Evolutionary conservation across 2,888 invertebrate species (phyloP).

Genomic region (Calliopum simillimum): DNA sequence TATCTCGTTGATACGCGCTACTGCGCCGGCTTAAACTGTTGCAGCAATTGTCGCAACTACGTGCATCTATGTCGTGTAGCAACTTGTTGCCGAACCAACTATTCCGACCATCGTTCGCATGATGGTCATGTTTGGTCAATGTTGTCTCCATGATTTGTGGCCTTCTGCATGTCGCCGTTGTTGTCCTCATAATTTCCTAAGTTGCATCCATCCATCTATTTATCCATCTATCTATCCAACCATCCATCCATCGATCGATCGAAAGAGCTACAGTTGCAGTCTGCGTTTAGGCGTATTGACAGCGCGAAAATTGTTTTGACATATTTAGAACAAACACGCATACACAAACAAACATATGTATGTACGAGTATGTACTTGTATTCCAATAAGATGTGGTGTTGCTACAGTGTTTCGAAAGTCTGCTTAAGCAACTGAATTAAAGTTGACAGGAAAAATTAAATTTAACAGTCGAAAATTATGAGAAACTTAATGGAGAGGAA

Average conservation of each 20-base stretch:
- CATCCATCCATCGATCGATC: constrained; percentile 10
- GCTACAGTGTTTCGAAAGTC: no score
- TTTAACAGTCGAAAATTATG: no score
- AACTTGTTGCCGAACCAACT: constrained; percentile 1
- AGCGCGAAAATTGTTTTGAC: constrained; percentile 35
- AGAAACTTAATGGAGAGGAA: no score
- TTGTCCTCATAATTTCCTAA: constrained; percentile 30
- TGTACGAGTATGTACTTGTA: not conserved
- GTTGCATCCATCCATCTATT: constrained; percentile 3
- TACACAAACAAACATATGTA: not conserved
- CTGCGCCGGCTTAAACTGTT: not conserved
- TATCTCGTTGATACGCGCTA: constrained; percentile 20
- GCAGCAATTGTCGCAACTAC: constrained; percentile 9
- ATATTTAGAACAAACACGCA: constrained; percentile 33
- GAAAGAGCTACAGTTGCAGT: not conserved
- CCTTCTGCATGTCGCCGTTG: constrained; percentile 27
- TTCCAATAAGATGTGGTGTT: no score
- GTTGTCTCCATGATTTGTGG: constrained; percentile 24
- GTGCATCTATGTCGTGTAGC: constrained; percentile 22
- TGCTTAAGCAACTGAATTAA: no score
- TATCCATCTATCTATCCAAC: not conserved
- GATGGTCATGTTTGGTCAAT: constrained; percentile 14
- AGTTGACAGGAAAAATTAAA: no score
- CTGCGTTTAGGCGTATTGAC: constrained; percentile 14
- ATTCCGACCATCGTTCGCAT: not conserved